These are phyloP conservation scores for Porites rus DNA, from an alignment of 92 coral and sea anemone species.

Conservation along the genomic window DNA sequence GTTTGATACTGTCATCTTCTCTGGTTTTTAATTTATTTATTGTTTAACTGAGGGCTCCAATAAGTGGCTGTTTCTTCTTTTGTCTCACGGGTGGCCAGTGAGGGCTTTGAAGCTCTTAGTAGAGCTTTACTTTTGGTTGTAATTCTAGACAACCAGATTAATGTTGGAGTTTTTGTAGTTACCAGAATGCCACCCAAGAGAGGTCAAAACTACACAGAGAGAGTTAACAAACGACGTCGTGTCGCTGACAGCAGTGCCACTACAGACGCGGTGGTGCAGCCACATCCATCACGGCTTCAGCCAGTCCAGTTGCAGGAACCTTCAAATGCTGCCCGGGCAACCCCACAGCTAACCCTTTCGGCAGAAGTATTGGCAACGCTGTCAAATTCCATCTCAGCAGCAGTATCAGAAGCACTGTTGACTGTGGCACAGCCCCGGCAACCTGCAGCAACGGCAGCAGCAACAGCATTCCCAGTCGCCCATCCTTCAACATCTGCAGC, in stretches of 20 bases:
- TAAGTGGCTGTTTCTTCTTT: no score
- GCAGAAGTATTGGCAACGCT: background rate
- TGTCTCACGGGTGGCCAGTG: no score
- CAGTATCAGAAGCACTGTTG: background rate
- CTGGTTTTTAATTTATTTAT: background rate
- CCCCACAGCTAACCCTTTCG: background rate
- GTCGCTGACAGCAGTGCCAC: background rate
- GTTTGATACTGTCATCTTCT: background rate
- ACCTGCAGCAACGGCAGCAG: no score
- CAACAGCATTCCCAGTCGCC: no score
- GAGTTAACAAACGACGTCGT: background rate
- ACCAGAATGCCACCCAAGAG: background rate
- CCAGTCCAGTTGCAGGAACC: background rate
- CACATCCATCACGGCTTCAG: slow-evolving; percentile 1
- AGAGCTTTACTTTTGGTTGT: background rate
- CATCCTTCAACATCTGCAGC: background rate
- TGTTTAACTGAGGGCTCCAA: no score
- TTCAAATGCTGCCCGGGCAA: background rate
- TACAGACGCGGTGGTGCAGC: background rate
- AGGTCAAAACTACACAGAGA: background rate
- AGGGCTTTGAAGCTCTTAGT: background rate
- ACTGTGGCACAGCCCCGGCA: background rate
- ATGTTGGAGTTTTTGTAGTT: background rate
- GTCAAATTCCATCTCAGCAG: background rate
- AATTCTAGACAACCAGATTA: background rate